A percentile compares a stretch with the other conserved stretches of the same genome.
These are phyloP conservation scores for Lasiurus borealis DNA, from an alignment of 2,113 vertebrate species.

Conservation along the genomic window DNA sequence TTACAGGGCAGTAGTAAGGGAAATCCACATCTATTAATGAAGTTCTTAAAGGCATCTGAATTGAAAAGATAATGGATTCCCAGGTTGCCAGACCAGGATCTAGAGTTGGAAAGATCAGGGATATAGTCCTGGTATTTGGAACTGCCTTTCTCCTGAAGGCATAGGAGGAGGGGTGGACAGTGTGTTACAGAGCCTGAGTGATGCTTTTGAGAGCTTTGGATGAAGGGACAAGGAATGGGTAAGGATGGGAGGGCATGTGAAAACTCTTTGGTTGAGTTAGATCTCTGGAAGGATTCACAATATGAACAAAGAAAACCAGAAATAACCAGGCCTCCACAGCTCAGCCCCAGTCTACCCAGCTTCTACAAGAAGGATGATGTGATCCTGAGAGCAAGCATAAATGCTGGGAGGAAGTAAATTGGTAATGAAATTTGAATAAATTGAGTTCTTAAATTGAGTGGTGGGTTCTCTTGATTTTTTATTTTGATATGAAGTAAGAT, in stretches of 20 bases:
- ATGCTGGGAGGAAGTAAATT: not conserved
- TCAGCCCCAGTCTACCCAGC: not conserved
- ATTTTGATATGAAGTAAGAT: not conserved
- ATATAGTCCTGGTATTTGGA: not conserved
- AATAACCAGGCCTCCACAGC: not conserved
- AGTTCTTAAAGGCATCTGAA: not conserved
- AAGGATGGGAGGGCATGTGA: not conserved
- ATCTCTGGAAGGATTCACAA: not conserved
- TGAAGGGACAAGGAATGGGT: not conserved
- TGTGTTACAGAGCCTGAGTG: not conserved
- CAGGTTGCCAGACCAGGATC: not conserved
- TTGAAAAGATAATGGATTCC: not conserved
- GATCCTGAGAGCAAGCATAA: not conserved
- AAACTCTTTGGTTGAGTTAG: not conserved
- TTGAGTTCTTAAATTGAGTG: not conserved
- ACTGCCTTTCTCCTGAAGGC: not conserved
- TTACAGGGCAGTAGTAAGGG: not conserved
- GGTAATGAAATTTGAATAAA: not conserved
- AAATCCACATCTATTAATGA: not conserved
- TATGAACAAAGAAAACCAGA: not conserved
- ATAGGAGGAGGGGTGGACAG: not conserved
- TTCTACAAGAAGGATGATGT: not conserved
- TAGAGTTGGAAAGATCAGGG: not conserved
- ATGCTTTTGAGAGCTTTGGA: not conserved
- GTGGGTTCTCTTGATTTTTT: not conserved